These are phyloP conservation scores for Cryptophagus acutangulus DNA, from an alignment of 2,888 invertebrate species.

Conservation along the genomic window DNA sequence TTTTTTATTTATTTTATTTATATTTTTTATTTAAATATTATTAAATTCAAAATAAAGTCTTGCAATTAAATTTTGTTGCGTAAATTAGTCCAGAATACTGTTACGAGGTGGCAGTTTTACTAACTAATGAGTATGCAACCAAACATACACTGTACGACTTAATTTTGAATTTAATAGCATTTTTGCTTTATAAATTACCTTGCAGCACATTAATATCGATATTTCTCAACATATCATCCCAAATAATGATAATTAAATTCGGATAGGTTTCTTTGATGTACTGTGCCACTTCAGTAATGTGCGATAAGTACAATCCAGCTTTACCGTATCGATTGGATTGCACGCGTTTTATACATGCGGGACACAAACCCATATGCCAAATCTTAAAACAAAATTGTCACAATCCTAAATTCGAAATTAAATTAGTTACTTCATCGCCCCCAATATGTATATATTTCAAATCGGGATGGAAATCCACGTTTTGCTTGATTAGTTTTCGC, in stretches of 20 bases:
- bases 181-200: slow-evolving; percentile 50
- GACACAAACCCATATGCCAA: slow-evolving; percentile 65
- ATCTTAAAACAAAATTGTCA: slow-evolving; percentile 50
- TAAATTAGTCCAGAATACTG: too few species aligned
- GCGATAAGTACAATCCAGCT: slow-evolving; percentile 61
- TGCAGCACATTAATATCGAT: slow-evolving; percentile 53
- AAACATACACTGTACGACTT: slow-evolving; percentile 2
- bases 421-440: slow-evolving; percentile 69
- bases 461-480: slow-evolving; percentile 61
- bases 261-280: slow-evolving; percentile 60
- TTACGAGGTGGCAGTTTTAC: too few species aligned
- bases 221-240: slow-evolving; percentile 82
- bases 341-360: slow-evolving; percentile 52
- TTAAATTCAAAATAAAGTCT: background rate
- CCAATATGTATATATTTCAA: slow-evolving; percentile 71
- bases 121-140: too few species aligned
- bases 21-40: background rate
- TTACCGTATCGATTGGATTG: slow-evolving; percentile 51
- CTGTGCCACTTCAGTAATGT: slow-evolving; percentile 59
- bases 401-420: background rate
- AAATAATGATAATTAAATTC: slow-evolving; percentile 63
- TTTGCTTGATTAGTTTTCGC: slow-evolving; percentile 66
- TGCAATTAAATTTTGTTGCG: too few species aligned
- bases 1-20: background rate
- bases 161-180: background rate